These are phyloP conservation scores for Acipenser transmontanus DNA, from an alignment of 2,797 vertebrate genomes.

Conservation along the genomic window DNA sequence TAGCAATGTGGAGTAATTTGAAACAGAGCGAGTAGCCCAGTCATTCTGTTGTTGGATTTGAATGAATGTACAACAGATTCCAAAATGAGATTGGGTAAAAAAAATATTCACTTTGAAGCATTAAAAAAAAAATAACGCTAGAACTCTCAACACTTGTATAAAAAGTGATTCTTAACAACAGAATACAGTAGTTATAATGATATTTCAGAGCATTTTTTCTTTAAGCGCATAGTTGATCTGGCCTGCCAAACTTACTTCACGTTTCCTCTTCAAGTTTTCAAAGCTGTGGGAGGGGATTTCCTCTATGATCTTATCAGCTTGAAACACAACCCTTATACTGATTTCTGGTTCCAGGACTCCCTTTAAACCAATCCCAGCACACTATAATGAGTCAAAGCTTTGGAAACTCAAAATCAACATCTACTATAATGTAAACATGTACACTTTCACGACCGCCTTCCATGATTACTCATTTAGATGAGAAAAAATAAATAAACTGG, in stretches of 20 bases:
- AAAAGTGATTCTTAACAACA: too few relatives aligned
- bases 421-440: conserved; percentile 39
- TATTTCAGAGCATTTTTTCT: conserved; percentile 3
- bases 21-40: too few relatives aligned
- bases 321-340: conserved; percentile 50
- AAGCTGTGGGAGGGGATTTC: conserved; percentile 66
- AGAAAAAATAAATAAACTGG: conserved; percentile 44
- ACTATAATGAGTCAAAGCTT: conserved; percentile 28
- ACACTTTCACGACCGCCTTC: conserved; percentile 23
- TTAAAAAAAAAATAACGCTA: too few relatives aligned
- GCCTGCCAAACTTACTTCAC: conserved; percentile 42
- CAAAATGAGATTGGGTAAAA: too few relatives aligned
- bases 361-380: conserved; percentile 32
- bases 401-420: conserved; percentile 31
- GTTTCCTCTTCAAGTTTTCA: conserved; percentile 57
- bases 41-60: too few relatives aligned
- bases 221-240: conserved; percentile 45
- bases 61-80: too few relatives aligned
- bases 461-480: conserved; percentile 41
- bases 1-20: too few relatives aligned
- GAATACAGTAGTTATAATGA: too few relatives aligned
- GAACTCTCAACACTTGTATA: too few relatives aligned
- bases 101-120: too few relatives aligned
- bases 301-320: conserved; percentile 57
- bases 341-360: conserved; percentile 39